A percentile compares a stretch with the other conserved stretches of the same genome.
Conservation (phyloP, 2,888 invertebrate species). For the Sphinx pinastri region DNA sequence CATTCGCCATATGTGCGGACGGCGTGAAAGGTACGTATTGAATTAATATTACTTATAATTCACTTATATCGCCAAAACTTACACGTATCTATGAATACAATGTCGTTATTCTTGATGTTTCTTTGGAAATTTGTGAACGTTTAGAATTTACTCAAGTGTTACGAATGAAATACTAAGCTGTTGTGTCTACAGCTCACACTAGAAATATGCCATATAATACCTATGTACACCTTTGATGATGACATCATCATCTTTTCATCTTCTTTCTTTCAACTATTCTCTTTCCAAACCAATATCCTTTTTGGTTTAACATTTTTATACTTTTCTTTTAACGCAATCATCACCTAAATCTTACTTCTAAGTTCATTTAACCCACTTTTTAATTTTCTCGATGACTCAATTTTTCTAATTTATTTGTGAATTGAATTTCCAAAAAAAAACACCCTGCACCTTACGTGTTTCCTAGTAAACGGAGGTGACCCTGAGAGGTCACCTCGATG, state of each 20-base stretch:
- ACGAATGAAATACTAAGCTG: background rate
- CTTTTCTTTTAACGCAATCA: no score
- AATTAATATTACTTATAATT: constrained; percentile 26
- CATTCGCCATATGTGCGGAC: constrained; percentile 22
- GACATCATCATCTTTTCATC: no score
- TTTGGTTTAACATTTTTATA: no score
- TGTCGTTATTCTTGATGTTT: background rate
- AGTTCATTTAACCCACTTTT: no score
- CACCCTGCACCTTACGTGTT: background rate
- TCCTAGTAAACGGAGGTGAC: background rate
- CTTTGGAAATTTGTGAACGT: background rate
- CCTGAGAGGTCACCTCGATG: background rate
- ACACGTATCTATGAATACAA: constrained; percentile 12
- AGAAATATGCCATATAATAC: no score
- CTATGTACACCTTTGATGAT: no score
- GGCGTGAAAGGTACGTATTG: constrained; percentile 20
- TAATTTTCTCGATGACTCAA: no score
- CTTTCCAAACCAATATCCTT: no score
- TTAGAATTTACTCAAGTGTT: background rate
- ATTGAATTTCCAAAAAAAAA: no score
- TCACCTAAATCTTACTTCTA: no score
- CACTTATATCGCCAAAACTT: constrained; percentile 22
- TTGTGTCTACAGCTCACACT: background rate
- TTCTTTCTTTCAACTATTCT: no score
- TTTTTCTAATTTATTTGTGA: no score